Conservation (phyloP, 2,113 vertebrate genomes). For the Chunga burmeisteri region DNA sequence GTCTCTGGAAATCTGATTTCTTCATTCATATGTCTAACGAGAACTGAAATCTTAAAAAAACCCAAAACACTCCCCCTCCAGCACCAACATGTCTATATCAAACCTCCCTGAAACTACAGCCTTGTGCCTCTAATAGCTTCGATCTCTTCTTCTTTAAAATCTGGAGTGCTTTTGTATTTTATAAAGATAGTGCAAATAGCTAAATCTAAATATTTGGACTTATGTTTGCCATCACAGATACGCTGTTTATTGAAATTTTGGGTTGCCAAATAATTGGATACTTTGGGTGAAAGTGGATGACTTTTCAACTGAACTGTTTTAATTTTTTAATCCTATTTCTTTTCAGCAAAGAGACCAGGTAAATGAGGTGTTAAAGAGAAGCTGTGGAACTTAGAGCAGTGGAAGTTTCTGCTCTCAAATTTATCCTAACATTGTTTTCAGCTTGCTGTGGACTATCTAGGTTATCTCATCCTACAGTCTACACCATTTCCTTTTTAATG, state of each 20-base stretch:
- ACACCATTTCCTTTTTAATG: not conserved
- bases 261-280: not conserved
- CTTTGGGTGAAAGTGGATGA: not conserved
- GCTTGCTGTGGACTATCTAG: not conserved
- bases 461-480: not conserved
- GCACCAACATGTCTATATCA: not conserved
- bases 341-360: not conserved
- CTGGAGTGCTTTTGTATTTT: not conserved
- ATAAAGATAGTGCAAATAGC: not conserved
- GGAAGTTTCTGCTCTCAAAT: not conserved
- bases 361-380: slow-evolving; percentile 4
- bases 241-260: not conserved
- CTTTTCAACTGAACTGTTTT: not conserved
- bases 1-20: not conserved
- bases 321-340: not conserved
- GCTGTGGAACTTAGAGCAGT: not conserved
- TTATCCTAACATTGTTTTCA: slow-evolving; percentile 13
- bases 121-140: not conserved
- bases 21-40: not conserved
- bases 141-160: not conserved
- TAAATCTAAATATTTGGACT: not conserved
- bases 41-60: not conserved
- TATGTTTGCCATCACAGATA: not conserved
- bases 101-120: not conserved
- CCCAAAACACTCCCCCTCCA: fast-evolving